Percentiles rank a stretch among this genome's conserved stretches.
These are phyloP conservation scores for Caloenas nicobarica DNA, from an alignment of 2,113 vertebrate genomes.

Conservation along the genomic window DNA sequence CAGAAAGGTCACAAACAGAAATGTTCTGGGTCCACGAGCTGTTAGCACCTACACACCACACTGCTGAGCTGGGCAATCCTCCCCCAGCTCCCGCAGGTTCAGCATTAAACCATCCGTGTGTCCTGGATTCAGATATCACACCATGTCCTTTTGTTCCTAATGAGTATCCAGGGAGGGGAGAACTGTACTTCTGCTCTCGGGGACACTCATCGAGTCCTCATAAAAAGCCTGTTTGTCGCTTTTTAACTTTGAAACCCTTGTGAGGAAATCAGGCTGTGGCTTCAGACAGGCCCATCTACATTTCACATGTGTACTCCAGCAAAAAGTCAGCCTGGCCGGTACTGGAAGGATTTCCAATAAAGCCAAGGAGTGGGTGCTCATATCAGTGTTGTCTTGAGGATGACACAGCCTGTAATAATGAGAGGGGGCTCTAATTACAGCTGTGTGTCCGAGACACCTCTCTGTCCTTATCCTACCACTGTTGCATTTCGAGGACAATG, in stretches of 20 bases:
- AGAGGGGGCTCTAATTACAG: not conserved
- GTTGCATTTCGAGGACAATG: not conserved
- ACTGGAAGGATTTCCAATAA: accelerated
- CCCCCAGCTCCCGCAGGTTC: not conserved
- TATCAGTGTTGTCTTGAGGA: accelerated
- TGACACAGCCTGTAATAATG: accelerated
- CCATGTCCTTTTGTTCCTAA: not conserved
- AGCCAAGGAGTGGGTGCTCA: not conserved
- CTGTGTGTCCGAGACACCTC: not conserved
- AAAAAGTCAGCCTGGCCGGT: not conserved
- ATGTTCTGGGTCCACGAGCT: accelerated
- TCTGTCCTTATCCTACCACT: not conserved
- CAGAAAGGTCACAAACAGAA: not conserved
- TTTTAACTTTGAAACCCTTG: not conserved
- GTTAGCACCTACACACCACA: not conserved
- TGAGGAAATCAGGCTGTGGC: not conserved
- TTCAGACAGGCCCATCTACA: slow-evolving; percentile 2
- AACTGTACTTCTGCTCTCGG: not conserved
- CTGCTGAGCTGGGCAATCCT: not conserved
- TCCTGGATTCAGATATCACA: not conserved
- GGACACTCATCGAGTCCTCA: not conserved
- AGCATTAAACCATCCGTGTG: not conserved
- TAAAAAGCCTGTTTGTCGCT: not conserved
- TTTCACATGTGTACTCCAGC: not conserved
- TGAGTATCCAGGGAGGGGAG: not conserved